Evolutionary conservation across 2,888 invertebrate genomes (phyloP).

Genomic region (Eristalinus aeneus): DNA sequence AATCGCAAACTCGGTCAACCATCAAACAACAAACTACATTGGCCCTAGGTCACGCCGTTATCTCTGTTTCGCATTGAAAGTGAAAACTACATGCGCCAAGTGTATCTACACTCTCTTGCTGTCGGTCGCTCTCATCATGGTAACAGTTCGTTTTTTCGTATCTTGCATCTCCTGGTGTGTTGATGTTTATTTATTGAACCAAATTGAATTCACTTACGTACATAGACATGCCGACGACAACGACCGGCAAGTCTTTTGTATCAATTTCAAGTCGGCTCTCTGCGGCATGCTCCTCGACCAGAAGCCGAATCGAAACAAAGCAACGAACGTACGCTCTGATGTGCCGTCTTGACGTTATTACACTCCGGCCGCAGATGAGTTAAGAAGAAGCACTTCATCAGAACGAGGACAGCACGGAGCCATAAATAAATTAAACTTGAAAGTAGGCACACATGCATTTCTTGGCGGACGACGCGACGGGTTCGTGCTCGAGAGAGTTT

Average conservation of each 20-base stretch:
- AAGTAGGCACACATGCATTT: background rate
- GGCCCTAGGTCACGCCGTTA: background rate
- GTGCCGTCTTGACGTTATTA: conserved; percentile 49
- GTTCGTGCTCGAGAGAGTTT: background rate
- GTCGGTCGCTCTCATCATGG: background rate
- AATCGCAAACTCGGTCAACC: conserved; percentile 60
- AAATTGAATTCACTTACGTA: conserved; percentile 46
- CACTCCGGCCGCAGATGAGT: conserved; percentile 44
- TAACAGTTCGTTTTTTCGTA: background rate
- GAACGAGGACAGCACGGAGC: conserved; percentile 25
- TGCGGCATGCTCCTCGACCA: background rate
- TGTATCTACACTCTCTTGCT: conserved; percentile 1
- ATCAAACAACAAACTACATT: conserved; percentile 41
- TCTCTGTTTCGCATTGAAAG: conserved; percentile 25
- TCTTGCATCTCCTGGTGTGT: background rate
- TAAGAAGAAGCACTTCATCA: conserved; percentile 18
- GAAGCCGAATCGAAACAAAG: conserved; percentile 24
- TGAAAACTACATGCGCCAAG: conserved; percentile 57
- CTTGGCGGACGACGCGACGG: background rate
- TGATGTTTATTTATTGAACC: conserved; percentile 43
- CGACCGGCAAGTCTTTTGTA: conserved; percentile 54
- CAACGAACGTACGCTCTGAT: conserved; percentile 33
- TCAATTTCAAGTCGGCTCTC: conserved; percentile 49
- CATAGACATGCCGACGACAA: conserved; percentile 61
- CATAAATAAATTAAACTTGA: conserved; percentile 42